Conservation (phyloP, 2,888 invertebrate species). For the Phania funesta region DNA sequence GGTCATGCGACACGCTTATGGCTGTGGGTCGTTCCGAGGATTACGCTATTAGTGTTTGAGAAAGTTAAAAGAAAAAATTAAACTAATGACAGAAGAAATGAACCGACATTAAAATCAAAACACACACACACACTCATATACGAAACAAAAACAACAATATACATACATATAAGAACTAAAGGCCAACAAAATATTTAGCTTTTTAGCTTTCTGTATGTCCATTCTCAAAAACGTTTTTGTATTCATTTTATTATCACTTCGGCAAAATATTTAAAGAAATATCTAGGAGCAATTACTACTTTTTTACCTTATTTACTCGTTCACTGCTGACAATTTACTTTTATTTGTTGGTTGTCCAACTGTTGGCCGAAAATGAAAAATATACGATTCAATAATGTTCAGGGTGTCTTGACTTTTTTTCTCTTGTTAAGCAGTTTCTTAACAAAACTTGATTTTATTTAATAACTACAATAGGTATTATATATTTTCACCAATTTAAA, state of each 20-base stretch:
- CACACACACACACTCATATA: conserved; percentile 1
- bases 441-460: conserved; percentile 29
- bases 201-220: neutral
- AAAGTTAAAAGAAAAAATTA: conserved; percentile 9
- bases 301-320: conserved; percentile 6
- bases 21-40: conserved; percentile 13
- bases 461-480: conserved; percentile 13
- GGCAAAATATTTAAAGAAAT: neutral
- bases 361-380: conserved; percentile 29
- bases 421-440: conserved; percentile 8
- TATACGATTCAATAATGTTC: conserved; percentile 22
- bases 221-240: neutral
- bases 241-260: neutral
- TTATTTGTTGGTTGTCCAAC: conserved; percentile 31
- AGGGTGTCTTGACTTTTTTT: conserved; percentile 29
- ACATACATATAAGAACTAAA: neutral
- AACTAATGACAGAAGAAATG: neutral
- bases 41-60: neutral
- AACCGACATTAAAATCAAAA: neutral
- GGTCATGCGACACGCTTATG: conserved; percentile 45
- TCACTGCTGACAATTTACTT: neutral
- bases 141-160: conserved; percentile 2
- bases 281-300: neutral
- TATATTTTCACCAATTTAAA: neutral
- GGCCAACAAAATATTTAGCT: neutral